phyloP scores from a whole-genome alignment of 2,113 vertebrate species.

The Galemys pyrenaicus region DNA sequence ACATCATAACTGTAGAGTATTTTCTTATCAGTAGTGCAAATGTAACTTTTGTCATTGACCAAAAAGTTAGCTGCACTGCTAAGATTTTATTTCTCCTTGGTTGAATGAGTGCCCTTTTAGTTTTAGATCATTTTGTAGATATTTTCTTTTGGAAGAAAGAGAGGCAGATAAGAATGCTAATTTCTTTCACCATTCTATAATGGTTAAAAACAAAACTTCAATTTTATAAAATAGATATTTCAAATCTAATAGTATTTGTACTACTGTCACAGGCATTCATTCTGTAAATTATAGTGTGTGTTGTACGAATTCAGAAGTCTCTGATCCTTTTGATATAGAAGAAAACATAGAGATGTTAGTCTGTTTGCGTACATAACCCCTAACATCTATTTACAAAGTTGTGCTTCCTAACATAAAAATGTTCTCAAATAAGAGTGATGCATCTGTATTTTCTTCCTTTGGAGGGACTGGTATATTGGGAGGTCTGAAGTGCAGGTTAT shows the following conservation, averaged over 20 bases:
- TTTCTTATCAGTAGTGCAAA: neutral
- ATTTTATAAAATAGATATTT: neutral
- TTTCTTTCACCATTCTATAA: neutral
- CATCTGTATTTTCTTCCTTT: neutral
- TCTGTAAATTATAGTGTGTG: neutral
- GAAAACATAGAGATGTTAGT: neutral
- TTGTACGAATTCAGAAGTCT: neutral
- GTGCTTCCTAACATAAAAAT: neutral
- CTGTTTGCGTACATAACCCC: neutral
- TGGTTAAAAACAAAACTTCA: neutral
- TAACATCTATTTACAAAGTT: neutral
- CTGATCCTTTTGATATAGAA: neutral
- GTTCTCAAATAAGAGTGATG: neutral
- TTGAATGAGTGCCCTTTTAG: neutral
- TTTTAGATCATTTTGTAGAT: neutral
- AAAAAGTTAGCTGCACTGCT: neutral
- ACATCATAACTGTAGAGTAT: neutral
- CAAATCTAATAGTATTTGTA: neutral
- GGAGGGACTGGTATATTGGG: neutral
- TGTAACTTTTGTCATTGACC: neutral
- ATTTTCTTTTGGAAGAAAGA: neutral
- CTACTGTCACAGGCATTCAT: neutral
- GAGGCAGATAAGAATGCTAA: neutral
- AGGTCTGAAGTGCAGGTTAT: neutral
- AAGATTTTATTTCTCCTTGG: slow-evolving; percentile 10